phyloP scores from a whole-genome alignment of 2,888 invertebrate species.

The Achlya flavicornis region DNA sequence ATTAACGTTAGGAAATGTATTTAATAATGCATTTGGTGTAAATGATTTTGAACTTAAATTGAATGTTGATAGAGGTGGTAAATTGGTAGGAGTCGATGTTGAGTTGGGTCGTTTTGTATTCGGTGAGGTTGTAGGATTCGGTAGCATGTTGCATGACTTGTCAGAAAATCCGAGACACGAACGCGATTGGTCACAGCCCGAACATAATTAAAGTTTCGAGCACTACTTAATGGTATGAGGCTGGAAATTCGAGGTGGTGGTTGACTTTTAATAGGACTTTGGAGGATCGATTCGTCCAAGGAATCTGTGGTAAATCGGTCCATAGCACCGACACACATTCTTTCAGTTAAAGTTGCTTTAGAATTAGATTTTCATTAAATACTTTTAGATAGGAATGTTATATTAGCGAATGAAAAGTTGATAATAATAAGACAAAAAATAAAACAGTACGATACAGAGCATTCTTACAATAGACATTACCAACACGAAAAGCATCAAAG shows the following conservation, averaged over 20 bases:
- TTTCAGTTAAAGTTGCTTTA: neutral
- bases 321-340: conserved; percentile 25
- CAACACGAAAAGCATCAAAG: neutral
- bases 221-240: conserved; percentile 81
- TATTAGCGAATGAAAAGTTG: neutral
- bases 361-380: neutral
- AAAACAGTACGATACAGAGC: neutral
- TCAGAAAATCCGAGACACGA: conserved; percentile 80
- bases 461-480: neutral
- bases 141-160: conserved; percentile 83
- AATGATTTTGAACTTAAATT: conserved; percentile 57
- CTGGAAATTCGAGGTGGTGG: conserved; percentile 78
- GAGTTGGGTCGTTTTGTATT: conserved; percentile 36
- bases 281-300: conserved; percentile 71
- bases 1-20: conserved; percentile 57
- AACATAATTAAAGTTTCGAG: conserved; percentile 84
- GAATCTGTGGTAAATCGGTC: conserved; percentile 73
- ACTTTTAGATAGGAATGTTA: neutral
- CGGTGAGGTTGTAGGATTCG: conserved; percentile 66
- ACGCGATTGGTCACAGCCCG: conserved; percentile 82
- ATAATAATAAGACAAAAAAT: neutral
- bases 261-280: conserved; percentile 80
- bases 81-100: conserved; percentile 32
- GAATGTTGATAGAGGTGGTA: conserved; percentile 51
- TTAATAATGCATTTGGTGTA: conserved; percentile 43